A percentile compares a stretch with the other conserved stretches of the same genome.
These are phyloP conservation scores for Trichopria drosophilae DNA, from an alignment of 2,888 invertebrate genomes.

Conservation along the genomic window DNA sequence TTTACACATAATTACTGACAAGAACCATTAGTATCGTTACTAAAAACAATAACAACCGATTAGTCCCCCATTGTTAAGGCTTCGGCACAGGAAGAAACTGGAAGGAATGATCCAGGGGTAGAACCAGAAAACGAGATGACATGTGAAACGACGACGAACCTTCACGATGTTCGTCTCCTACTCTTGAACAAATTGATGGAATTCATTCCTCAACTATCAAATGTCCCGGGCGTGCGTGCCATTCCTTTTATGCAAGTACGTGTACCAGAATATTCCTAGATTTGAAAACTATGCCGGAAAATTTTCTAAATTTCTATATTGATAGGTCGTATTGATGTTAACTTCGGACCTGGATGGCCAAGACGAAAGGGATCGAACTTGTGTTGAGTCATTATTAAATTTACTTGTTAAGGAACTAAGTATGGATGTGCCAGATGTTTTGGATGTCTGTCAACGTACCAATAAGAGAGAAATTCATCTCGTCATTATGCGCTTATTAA, in stretches of 20 bases:
- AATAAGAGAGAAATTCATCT: constrained; percentile 83
- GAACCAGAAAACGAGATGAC: constrained; percentile 56
- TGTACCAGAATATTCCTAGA: no score
- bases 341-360: constrained; percentile 86
- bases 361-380: constrained; percentile 77
- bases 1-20: no score
- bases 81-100: constrained; percentile 43
- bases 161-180: constrained; percentile 71
- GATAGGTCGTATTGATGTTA: constrained; percentile 80
- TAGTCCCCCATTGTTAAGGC: constrained; percentile 35
- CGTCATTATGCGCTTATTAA: constrained; percentile 83
- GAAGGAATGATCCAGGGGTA: constrained; percentile 42
- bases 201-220: constrained; percentile 74
- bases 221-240: constrained; percentile 80
- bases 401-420: constrained; percentile 74
- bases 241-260: constrained; percentile 89
- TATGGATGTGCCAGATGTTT: constrained; percentile 65
- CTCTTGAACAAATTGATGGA: constrained; percentile 77
- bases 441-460: constrained; percentile 66
- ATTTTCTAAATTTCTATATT: constrained; percentile 19
- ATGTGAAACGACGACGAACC: constrained; percentile 59
- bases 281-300: constrained; percentile 13
- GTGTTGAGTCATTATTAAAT: constrained; percentile 75
- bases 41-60: no score
- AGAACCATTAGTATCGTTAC: no score